Evolutionary conservation across 1,140 invertebrate species (phyloP), one percentile per base, ranked within the genome.

Genomic region (Trichonephila clavipes): DNA sequence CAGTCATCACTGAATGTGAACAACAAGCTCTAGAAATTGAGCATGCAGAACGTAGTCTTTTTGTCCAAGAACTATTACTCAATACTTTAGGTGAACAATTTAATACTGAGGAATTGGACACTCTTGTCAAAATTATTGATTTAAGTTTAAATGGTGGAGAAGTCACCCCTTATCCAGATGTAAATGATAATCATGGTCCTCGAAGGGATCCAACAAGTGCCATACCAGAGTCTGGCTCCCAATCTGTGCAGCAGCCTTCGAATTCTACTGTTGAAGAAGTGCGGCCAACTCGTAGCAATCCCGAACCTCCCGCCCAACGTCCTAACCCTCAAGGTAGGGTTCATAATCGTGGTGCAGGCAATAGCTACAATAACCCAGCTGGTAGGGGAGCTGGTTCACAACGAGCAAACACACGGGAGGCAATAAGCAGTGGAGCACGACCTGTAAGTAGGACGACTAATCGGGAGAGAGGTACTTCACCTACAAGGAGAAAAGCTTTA

Each of bases 1-100:
- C 96, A 91, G 96, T 96, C 69, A 95, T 97, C 83, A 96, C 96
- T 40, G 97, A 97, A 94, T 95, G 95, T 14, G 96, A 97, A 94
- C 95, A 96, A 83, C 96, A 97, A 95, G 96, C 95, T 85, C 95
- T 96, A 94, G 97, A 97, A 94, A 96, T 96, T 94, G 96, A 97
- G 94, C 96, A 96, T 94, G 96, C 97, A 90, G 97, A 97, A 95
- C 96, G 97, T 94, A 97, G 97, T 95, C 95, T 97, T 24, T 97
- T 97, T 96, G 96, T 97, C 83, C 97, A 97, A 95, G 97, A 97
- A 96, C 95, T 97, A 87, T 96, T 97, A 61, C 95, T 97, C 89
- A 96, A 97, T 59, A 97, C 97, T 58, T 95, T 97, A 95, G 96
- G 96, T 64, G 95, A 96, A 82, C 90, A 94, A 72, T 94, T 95